Base-by-base conservation (phyloP, 2,888 invertebrate genomes). In the Criorhina ranunculi region DNA sequence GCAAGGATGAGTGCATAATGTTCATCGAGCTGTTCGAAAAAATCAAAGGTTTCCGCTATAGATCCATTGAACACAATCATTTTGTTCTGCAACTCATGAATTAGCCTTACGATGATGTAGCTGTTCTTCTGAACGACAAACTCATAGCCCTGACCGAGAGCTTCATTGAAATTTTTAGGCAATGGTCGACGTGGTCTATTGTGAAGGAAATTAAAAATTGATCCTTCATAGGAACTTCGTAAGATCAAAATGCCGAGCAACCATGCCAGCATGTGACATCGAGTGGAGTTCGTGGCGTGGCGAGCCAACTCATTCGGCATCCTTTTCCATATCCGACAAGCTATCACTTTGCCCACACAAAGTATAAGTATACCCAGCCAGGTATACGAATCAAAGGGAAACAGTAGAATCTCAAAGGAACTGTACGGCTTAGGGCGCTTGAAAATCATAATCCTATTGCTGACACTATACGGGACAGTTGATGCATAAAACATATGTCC, bases 191-290 rank as follows among this genome's bases (percentile, higher is more conserved):
- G 4, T 2, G 57, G 44, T 2, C 4, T 31, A 1, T 33, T n/a
- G 11, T 59, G 17, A 7, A 70, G 46, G 5, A 59, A 70, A 7
- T 24, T 46, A 29, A 46, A 70, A 1, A 70, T 35, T 9, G 44
- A 70, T 0, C 46, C 70, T 8, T 59, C 70, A 19, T 70, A 70
- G 5, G 19, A 35, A 9, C 46, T 57, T 6, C 70, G 57, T 0
- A 70, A 24, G 15, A 57, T 49, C 0, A 70, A 42, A 5, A 24
- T 46, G 7, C 15, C 24, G 0, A 57, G 35, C 0, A 70, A 9
- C 67, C 42, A 69, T 35, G 9, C 5, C 12, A 12, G 11, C 5
- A 24, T 4, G 24, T 24, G 24, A 1, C 24, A 24, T 24, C 24
- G 24, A 24, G 24, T 42, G 1, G 17, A 12, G 19, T 19, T 19